Evolutionary conservation across 2,888 invertebrate genomes (phyloP).

Genomic region (Spodoptera littoralis): DNA sequence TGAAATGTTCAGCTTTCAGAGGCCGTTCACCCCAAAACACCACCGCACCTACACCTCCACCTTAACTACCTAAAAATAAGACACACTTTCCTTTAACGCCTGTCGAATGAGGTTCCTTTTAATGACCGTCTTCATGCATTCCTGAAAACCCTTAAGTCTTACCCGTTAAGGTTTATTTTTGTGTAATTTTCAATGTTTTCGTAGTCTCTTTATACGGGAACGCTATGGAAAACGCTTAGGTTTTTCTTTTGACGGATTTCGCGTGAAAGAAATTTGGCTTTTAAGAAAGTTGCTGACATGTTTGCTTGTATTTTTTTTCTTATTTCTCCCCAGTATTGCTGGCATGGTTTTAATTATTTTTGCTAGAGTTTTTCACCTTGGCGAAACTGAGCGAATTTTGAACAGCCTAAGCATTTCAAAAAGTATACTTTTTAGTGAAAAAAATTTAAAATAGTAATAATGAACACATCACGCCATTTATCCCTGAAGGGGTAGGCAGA

Average conservation of each 20-base stretch:
- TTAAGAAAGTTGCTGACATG: constrained; percentile 61
- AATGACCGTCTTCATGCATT: constrained; percentile 67
- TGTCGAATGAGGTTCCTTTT: constrained; percentile 65
- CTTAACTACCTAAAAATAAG: constrained; percentile 52
- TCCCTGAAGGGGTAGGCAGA: no score
- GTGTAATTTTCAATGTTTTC: constrained; percentile 45
- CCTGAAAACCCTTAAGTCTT: constrained; percentile 57
- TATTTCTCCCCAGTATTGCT: constrained; percentile 19
- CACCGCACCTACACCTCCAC: constrained; percentile 58
- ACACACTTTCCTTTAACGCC: constrained; percentile 41
- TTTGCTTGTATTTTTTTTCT: constrained; percentile 36
- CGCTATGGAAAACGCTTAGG: constrained; percentile 63
- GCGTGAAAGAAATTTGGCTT: constrained; percentile 67
- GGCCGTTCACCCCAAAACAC: constrained; percentile 76
- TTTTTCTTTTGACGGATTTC: constrained; percentile 71
- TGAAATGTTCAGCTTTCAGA: constrained; percentile 78
- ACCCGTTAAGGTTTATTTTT: constrained; percentile 64
- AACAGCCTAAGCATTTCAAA: no score
- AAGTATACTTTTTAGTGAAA: no score
- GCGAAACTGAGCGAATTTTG: not conserved
- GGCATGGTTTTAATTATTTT: constrained; percentile 50
- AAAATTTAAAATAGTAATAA: no score
- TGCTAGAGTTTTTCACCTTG: constrained; percentile 17
- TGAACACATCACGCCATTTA: no score
- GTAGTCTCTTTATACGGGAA: constrained; percentile 53